Evolutionary conservation across 2,888 invertebrate genomes (phyloP).

Genomic region (Onthophagus sagittarius): DNA sequence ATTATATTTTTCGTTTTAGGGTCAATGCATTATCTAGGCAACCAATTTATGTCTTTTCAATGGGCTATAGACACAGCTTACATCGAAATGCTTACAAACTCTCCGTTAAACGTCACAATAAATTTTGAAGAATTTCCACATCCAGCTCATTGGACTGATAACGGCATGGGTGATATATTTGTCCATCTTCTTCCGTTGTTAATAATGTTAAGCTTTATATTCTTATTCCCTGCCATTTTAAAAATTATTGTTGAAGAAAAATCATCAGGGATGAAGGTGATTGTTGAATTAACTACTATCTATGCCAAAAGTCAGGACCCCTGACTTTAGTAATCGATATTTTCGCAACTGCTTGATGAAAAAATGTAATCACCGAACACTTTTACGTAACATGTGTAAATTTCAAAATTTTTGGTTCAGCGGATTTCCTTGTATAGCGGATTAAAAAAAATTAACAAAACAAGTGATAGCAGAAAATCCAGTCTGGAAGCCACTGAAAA

Average conservation of each 20-base stretch:
- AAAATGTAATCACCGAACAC: too few species aligned
- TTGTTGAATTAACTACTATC: too few species aligned
- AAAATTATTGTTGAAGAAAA: constrained; percentile 59
- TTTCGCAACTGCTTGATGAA: too few species aligned
- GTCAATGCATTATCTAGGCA: constrained; percentile 47
- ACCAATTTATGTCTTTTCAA: constrained; percentile 57
- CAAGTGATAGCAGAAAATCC: too few species aligned
- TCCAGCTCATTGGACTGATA: constrained; percentile 46
- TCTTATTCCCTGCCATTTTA: constrained; percentile 53
- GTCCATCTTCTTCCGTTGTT: constrained; percentile 44
- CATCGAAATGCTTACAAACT: constrained; percentile 42
- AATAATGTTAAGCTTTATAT: constrained; percentile 49
- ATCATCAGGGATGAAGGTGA: constrained; percentile 56
- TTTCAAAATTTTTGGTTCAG: too few species aligned
- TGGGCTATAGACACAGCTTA: constrained; percentile 58
- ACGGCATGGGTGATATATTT: constrained; percentile 38
- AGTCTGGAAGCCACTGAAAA: too few species aligned
- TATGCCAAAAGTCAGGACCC: too few species aligned
- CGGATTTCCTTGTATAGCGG: too few species aligned
- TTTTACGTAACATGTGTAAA: too few species aligned
- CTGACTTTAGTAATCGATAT: too few species aligned
- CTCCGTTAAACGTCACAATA: constrained; percentile 35
- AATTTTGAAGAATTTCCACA: constrained; percentile 57
- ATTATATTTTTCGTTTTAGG: constrained; percentile 37
- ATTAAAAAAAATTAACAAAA: too few species aligned